phyloP scores from a whole-genome alignment of 2,113 vertebrate genomes.

The Nicator chloris region DNA sequence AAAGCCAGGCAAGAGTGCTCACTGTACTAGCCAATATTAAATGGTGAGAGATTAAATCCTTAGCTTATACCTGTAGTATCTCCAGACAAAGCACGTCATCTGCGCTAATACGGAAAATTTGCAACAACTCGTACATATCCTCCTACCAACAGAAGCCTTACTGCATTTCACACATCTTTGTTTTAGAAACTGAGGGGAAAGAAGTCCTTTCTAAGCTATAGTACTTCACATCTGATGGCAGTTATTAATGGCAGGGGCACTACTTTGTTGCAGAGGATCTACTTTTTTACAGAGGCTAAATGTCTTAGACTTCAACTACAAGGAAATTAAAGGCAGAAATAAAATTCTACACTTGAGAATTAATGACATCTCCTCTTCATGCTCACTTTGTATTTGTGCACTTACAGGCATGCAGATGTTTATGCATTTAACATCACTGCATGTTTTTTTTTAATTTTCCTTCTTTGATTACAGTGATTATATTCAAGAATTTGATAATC shows the following conservation, averaged over 20 bases:
- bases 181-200: neutral
- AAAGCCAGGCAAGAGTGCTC: neutral
- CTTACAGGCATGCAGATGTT: neutral
- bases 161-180: neutral
- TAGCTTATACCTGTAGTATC: neutral
- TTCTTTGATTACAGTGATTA: neutral
- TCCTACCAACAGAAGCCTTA: neutral
- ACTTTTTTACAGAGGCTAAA: neutral
- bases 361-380: neutral
- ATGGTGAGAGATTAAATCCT: neutral
- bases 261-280: neutral
- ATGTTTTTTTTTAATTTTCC: neutral
- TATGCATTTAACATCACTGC: neutral
- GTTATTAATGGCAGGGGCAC: neutral
- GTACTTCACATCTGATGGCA: neutral
- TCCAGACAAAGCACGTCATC: neutral
- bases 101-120: neutral
- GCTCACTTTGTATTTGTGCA: neutral
- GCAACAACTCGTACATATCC: neutral
- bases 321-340: neutral
- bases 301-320: neutral
- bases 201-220: neutral
- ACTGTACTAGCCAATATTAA: neutral
- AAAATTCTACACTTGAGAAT: neutral
- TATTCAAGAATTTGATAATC: neutral